Evolutionary conservation across 2,113 vertebrate genomes (phyloP), one percentile per base, ranked within the genome.

Genomic region (Lipophrys pholis): DNA sequence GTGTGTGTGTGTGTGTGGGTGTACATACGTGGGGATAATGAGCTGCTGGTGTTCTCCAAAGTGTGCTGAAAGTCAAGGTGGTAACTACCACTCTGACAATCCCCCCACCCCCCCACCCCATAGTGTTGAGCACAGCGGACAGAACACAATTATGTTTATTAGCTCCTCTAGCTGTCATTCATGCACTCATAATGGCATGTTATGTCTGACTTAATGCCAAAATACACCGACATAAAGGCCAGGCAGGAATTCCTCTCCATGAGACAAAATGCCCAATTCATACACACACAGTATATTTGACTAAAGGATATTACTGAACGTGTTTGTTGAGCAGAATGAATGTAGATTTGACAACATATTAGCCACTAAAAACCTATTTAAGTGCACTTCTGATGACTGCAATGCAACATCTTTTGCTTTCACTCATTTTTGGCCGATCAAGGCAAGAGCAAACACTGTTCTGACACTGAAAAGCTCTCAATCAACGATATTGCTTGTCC

Each of bases 111-210:
- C 73, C 64, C 76, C 21, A 30, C 21, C 21, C 21, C 21, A 30
- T 46, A 42, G 70, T 79, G 71, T 65, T 55, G 77, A 64, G 78
- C 57, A 77, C 73, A 62, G 8, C 38, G 73, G 52, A 76, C 11
- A 65, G 49, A 80, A 54, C 55, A 69, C 78, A 86, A 84, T 90
- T 84, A 87, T 78, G 62, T 86, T 82, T 73, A 88, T 84, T 81
- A 82, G 11, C 68, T 61, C 61, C 48, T 60, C 73, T 15, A 40
- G 17, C 87, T 81, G 81, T 83, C 86, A 84, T 45, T 87, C 84
- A 84, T 17, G 11, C 58, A 40, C n/a, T 61, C 14, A 58, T 74
- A 83, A 82, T 69, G 73, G 41, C 48, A 52, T 64, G 30, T 67
- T 42, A 16, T 54, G 39, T 71, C 50, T 52, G 50, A 72, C 52